phyloP scores from a whole-genome alignment of 2,797 vertebrate species.

The Phoeniculus purpureus region DNA sequence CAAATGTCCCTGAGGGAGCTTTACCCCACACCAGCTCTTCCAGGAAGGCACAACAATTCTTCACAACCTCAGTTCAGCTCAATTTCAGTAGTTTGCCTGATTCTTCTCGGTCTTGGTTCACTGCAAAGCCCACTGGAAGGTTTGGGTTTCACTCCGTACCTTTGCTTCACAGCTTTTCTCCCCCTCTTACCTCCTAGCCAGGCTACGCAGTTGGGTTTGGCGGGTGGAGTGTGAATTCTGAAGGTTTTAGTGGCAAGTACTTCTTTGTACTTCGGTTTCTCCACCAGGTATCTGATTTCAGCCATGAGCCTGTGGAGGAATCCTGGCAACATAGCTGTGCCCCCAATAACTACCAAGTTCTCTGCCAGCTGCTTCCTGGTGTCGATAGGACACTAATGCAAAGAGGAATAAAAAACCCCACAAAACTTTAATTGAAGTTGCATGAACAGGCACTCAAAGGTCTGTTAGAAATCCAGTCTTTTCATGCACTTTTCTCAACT shows the following conservation, averaged over 20 bases:
- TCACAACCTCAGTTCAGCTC: background rate
- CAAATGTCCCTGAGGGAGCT: background rate
- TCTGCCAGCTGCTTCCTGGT: constrained; percentile 95
- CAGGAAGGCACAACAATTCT: background rate
- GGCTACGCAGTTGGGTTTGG: constrained; percentile 95
- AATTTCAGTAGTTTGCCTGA: background rate
- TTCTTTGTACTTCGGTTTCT: constrained; percentile 92
- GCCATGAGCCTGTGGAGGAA: constrained; percentile 94
- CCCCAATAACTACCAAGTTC: constrained; percentile 95
- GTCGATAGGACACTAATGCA: constrained; percentile 92
- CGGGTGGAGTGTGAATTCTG: constrained; percentile 91
- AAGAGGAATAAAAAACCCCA: background rate
- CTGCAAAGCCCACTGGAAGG: background rate
- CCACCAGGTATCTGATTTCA: constrained; percentile 91
- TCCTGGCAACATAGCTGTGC: constrained; percentile 94
- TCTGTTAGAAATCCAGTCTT: background rate
- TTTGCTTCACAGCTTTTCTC: background rate
- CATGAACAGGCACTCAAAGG: background rate
- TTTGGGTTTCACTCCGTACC: background rate
- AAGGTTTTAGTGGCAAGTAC: constrained; percentile 90
- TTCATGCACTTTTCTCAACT: background rate
- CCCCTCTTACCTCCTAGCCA: constrained; percentile 93
- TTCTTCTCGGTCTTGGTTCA: background rate
- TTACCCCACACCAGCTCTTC: background rate
- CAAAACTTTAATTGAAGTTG: background rate